Evolutionary conservation across 2,888 invertebrate genomes (phyloP).

Genomic region (Pollenia angustigena): DNA sequence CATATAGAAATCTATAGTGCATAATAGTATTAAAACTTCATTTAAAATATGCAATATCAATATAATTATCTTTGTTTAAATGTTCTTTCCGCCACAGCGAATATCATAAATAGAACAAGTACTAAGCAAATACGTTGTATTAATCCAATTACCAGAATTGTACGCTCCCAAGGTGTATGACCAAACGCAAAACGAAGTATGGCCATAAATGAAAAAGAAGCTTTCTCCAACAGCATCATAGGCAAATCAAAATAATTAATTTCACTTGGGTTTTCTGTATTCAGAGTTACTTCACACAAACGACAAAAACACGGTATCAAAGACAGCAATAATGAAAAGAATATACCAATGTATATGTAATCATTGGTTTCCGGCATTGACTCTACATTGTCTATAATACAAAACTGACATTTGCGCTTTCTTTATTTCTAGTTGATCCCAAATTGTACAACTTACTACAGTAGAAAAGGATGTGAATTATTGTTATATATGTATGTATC

Average conservation of each 20-base stretch:
- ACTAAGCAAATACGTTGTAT: constrained; percentile 90
- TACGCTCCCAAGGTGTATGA: constrained; percentile 88
- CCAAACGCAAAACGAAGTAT: constrained; percentile 86
- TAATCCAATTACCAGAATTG: constrained; percentile 88
- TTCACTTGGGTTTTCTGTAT: constrained; percentile 81
- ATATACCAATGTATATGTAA: constrained; percentile 90
- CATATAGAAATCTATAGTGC: constrained; percentile 90
- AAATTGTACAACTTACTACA: constrained; percentile 95
- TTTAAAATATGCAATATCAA: not conserved
- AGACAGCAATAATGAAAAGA: constrained; percentile 87
- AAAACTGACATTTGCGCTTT: constrained; percentile 97
- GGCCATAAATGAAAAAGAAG: constrained; percentile 84
- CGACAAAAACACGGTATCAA: constrained; percentile 86
- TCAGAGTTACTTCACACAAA: constrained; percentile 83
- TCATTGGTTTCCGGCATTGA: constrained; percentile 91
- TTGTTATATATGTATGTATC: not conserved
- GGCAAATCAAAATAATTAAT: constrained; percentile 83
- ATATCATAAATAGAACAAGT: constrained; percentile 93
- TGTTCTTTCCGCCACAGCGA: constrained; percentile 97
- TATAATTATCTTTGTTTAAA: constrained; percentile 90
- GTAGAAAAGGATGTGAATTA: constrained; percentile 4
- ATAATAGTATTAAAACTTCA: not conserved
- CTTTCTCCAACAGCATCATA: constrained; percentile 83
- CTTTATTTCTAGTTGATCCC: constrained; percentile 95
- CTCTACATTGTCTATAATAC: constrained; percentile 96